A percentile compares a stretch with the other conserved stretches of the same genome.
Conservation (phyloP, 2,888 invertebrate species). For the Taenaris catops region DNA sequence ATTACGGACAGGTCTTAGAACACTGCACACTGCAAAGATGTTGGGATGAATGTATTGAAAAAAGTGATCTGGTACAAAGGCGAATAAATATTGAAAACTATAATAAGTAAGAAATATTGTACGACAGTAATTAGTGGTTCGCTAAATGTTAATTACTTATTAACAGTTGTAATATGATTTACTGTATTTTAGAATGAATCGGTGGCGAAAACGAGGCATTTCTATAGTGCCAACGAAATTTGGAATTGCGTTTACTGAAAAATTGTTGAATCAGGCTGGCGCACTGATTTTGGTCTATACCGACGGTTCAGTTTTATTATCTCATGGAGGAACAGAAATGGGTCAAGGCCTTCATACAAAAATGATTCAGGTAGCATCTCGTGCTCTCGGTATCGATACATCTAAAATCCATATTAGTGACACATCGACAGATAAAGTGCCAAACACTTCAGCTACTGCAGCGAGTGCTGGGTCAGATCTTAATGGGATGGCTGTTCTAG, state of each 20-base stretch:
- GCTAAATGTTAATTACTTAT: too few relatives aligned
- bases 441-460: constrained; percentile 94
- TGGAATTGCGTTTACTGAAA: constrained; percentile 89
- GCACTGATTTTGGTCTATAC: constrained; percentile 92
- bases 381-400: constrained; percentile 83
- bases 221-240: constrained; percentile 90
- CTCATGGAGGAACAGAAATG: constrained; percentile 98
- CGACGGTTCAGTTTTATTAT: constrained; percentile 93
- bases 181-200: constrained; percentile 81
- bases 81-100: constrained; percentile 81
- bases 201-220: constrained; percentile 93
- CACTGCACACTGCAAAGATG: constrained; percentile 87
- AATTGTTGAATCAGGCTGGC: constrained; percentile 91
- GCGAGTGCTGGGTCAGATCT: constrained; percentile 94
- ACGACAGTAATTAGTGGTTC: too few relatives aligned
- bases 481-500: constrained; percentile 93
- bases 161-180: too few relatives aligned
- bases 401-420: constrained; percentile 90
- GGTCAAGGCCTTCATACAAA: constrained; percentile 98
- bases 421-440: constrained; percentile 93
- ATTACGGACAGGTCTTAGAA: constrained; percentile 86
- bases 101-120: constrained; percentile 86
- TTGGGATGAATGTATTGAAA: constrained; percentile 87
- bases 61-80: constrained; percentile 82
- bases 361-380: constrained; percentile 94